These are phyloP conservation scores for Poeciliopsis infans DNA, from an alignment of 2,797 vertebrate species.

Conservation along the genomic window DNA sequence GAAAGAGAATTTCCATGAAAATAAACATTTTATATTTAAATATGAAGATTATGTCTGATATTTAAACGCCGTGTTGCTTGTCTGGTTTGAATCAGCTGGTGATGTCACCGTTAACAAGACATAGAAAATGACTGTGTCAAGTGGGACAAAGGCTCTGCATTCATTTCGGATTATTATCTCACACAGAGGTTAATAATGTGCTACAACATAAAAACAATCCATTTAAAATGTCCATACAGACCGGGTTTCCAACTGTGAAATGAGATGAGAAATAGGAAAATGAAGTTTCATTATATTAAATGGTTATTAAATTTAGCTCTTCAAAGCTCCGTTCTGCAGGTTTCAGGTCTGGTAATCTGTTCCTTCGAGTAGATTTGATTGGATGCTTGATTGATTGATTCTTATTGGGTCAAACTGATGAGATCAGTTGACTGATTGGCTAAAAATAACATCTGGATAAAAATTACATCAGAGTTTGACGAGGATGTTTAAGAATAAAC, in stretches of 20 bases:
- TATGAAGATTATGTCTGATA: neutral
- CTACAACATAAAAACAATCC: neutral
- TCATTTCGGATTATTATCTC: neutral
- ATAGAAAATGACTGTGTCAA: slow-evolving; percentile 6
- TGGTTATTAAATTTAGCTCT: neutral
- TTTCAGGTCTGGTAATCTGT: neutral
- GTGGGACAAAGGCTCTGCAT: neutral
- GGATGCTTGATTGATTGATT: neutral
- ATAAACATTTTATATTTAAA: neutral
- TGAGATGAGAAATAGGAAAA: neutral
- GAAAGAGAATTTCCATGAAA: neutral
- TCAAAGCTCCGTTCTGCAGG: neutral
- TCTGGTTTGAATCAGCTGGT: neutral
- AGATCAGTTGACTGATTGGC: neutral
- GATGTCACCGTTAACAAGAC: neutral
- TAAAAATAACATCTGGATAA: neutral
- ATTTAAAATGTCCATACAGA: neutral
- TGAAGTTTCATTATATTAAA: neutral
- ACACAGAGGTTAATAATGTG: neutral
- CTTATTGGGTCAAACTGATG: neutral
- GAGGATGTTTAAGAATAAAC: neutral
- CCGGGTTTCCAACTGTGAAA: neutral
- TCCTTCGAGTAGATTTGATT: too few relatives aligned
- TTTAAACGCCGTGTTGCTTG: neutral
- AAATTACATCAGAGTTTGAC: neutral